phyloP scores from a whole-genome alignment of 2,888 invertebrate genomes.

The Abrostola triplasia region DNA sequence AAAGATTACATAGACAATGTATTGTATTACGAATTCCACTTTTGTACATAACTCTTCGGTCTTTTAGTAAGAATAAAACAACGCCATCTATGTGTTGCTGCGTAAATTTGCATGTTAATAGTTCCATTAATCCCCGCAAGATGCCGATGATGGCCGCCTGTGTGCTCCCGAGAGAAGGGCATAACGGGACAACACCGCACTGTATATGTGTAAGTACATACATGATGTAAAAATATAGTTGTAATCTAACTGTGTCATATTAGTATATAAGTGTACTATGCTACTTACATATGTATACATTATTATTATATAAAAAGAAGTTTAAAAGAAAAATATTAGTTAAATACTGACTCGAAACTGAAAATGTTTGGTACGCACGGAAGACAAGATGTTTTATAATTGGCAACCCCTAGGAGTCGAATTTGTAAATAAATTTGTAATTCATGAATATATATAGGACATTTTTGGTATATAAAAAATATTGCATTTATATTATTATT shows the following conservation, averaged over 20 bases:
- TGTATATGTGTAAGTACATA: conserved; percentile 87
- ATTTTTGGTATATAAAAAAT: conserved; percentile 79
- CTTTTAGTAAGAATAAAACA: not conserved
- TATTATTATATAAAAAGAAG: conserved; percentile 82
- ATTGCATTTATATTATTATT: conserved; percentile 84
- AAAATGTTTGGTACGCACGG: conserved; percentile 62
- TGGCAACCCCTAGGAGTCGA: conserved; percentile 70
- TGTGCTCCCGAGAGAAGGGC: conserved; percentile 52
- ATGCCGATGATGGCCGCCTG: conserved; percentile 40
- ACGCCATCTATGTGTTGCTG: conserved; percentile 36
- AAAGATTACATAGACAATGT: conserved; percentile 29
- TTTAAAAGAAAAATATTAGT: conserved; percentile 83
- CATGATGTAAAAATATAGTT: conserved; percentile 84
- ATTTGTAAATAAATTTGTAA: conserved; percentile 85
- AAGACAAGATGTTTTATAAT: conserved; percentile 68
- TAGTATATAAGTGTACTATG: conserved; percentile 85
- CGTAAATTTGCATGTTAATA: conserved; percentile 9
- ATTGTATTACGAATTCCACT: conserved; percentile 13
- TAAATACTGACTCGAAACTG: conserved; percentile 77
- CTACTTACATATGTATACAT: conserved; percentile 85
- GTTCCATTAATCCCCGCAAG: conserved; percentile 29
- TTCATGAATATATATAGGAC: conserved; percentile 77
- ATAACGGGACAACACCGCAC: conserved; percentile 69
- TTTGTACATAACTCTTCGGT: conserved; percentile 4
- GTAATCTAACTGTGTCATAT: conserved; percentile 88